phyloP scores from a whole-genome alignment of 1,140 invertebrate species.

The Araneus ventricosus region DNA sequence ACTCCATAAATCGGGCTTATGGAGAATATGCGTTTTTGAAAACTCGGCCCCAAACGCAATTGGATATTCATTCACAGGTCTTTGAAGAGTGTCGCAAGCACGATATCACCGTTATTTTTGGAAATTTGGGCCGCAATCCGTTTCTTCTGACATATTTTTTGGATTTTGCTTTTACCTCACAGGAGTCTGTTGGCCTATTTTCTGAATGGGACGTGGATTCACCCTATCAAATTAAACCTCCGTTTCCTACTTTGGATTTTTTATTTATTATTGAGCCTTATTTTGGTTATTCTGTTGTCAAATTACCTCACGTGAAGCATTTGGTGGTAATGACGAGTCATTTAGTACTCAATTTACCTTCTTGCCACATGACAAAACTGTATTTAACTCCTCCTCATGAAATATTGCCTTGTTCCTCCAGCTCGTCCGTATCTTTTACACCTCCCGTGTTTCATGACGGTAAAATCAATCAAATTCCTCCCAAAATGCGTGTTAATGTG shows the following conservation, averaged over 20 bases:
- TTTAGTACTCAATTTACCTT: background rate
- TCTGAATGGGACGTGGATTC: background rate
- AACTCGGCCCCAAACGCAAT: background rate
- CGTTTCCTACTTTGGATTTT: background rate
- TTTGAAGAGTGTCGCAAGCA: background rate
- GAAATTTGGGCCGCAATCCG: background rate
- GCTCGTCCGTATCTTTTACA: no score
- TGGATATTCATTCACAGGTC: background rate
- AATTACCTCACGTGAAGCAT: background rate
- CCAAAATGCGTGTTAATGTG: background rate
- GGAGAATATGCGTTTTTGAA: background rate
- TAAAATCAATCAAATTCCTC: background rate
- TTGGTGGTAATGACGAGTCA: background rate
- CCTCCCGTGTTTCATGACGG: background rate
- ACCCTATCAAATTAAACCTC: background rate
- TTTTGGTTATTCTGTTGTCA: background rate
- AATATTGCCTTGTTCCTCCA: no score
- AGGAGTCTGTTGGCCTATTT: background rate
- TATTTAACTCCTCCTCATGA: background rate
- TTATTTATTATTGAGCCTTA: background rate
- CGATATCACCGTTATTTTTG: background rate
- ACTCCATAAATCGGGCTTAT: background rate
- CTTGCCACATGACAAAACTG: background rate
- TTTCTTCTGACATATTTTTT: background rate
- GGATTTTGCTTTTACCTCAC: slow-evolving; percentile 2